Evolutionary conservation across 1,140 invertebrate species (phyloP).

Genomic region (Anthonomus grandis): DNA sequence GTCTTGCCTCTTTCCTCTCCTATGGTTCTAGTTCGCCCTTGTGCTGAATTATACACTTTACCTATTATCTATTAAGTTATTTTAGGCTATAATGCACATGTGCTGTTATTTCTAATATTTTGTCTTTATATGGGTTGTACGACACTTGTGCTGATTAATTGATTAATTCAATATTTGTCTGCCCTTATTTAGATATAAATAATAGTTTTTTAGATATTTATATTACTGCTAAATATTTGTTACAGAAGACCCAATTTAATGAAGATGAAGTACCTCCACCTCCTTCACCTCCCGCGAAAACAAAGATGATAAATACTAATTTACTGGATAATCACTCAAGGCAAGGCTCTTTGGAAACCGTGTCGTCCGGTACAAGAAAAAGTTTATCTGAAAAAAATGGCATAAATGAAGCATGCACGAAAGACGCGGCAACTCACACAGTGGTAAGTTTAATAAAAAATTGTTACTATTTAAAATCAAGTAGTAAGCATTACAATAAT

Average conservation of each 20-base stretch:
- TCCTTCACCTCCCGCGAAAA: constrained; percentile 53
- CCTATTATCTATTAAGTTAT: too few relatives aligned
- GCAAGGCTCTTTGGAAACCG: constrained; percentile 42
- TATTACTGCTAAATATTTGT: constrained; percentile 22
- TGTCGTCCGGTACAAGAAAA: constrained; percentile 27
- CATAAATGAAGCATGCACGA: constrained; percentile 14
- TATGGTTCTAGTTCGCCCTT: too few relatives aligned
- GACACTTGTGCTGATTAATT: too few relatives aligned
- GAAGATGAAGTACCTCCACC: constrained; percentile 57
- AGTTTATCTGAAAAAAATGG: constrained; percentile 32
- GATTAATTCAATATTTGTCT: too few relatives aligned
- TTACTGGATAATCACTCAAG: constrained; percentile 33
- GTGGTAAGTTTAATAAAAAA: constrained; percentile 33
- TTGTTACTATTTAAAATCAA: too few relatives aligned
- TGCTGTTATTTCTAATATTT: too few relatives aligned
- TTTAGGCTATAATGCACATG: too few relatives aligned
- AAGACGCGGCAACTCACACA: constrained; percentile 24
- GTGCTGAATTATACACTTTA: too few relatives aligned
- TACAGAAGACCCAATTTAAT: constrained; percentile 57
- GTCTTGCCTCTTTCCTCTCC: too few relatives aligned
- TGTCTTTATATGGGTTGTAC: too few relatives aligned
- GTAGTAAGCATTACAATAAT: too few relatives aligned
- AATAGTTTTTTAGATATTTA: too few relatives aligned
- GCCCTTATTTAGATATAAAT: neutral
- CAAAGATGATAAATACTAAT: constrained; percentile 31